Conservation (phyloP, 1,140 invertebrate species). For the Himalopsyche phryganea region DNA sequence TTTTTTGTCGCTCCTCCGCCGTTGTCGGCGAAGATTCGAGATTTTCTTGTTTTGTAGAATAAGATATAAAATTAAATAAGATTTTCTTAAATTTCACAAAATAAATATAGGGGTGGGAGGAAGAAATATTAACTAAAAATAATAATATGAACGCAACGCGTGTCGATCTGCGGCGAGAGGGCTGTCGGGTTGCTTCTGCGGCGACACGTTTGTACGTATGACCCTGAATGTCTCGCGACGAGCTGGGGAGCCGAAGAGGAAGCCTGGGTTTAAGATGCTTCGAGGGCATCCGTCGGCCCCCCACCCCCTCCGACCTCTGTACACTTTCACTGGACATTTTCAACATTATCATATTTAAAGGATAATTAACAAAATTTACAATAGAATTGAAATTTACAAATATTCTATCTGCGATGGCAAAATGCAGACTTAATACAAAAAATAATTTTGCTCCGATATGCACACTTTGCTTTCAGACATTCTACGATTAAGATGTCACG, state of each 20-base stretch:
- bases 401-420: no score
- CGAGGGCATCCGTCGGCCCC: background rate
- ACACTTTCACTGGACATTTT: background rate
- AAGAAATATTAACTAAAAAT: constrained; percentile 5
- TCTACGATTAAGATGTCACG: background rate
- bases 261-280: background rate
- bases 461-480: no score
- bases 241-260: background rate
- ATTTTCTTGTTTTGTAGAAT: constrained; percentile 16
- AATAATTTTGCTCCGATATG: no score
- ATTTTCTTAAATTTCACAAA: no score
- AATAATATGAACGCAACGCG: background rate
- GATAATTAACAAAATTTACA: no score
- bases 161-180: background rate
- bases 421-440: no score
- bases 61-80: constrained; percentile 5
- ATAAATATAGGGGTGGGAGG: background rate
- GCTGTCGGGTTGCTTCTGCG: background rate
- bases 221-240: background rate
- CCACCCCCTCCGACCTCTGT: background rate
- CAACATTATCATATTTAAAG: no score
- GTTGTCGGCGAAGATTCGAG: background rate
- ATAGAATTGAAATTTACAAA: no score
- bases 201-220: constrained; percentile 16
- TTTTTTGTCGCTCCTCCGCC: constrained; percentile 15